A percentile compares a stretch with the other conserved stretches of the same genome.
Evolutionary conservation across 1,140 invertebrate species (phyloP).

Genomic region (Lepidurus couesii): DNA sequence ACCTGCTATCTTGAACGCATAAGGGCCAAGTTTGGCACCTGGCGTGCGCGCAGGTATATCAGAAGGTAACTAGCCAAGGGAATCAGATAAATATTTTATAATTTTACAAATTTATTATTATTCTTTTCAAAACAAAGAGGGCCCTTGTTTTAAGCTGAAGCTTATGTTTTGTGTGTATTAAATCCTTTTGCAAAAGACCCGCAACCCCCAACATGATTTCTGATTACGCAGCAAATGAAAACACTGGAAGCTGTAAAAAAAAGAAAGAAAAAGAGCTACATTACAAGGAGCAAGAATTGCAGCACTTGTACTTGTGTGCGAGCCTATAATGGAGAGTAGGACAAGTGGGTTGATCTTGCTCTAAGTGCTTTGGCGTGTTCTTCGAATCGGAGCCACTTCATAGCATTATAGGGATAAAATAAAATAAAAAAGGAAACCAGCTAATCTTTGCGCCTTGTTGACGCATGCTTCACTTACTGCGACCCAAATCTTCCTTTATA

Average conservation of each 20-base stretch:
- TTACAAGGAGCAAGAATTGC: constrained; percentile 2
- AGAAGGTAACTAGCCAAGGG: not conserved
- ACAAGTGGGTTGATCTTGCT: constrained; percentile 21
- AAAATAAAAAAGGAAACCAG: constrained; percentile 3
- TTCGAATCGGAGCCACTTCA: constrained; percentile 12
- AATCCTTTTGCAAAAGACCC: not conserved
- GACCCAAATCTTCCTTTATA: constrained; percentile 19
- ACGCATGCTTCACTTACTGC: constrained; percentile 17
- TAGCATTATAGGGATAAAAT: not conserved
- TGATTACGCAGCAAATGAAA: not conserved
- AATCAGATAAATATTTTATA: too few relatives aligned
- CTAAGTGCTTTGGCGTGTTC: constrained; percentile 21
- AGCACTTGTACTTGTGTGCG: constrained; percentile 5
- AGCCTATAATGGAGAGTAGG: constrained; percentile 14
- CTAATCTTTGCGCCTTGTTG: constrained; percentile 18
- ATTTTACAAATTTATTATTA: too few relatives aligned
- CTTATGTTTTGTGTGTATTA: not conserved
- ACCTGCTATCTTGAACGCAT: not conserved
- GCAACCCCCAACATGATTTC: constrained; percentile 1
- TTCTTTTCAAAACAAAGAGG: too few relatives aligned
- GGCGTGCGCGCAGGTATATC: not conserved
- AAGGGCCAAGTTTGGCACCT: constrained; percentile 3
- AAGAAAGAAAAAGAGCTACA: not conserved
- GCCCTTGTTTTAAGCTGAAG: too few relatives aligned
- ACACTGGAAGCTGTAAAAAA: not conserved